Evolutionary conservation across 1,140 invertebrate genomes (phyloP), one percentile per base, ranked within the genome.

Genomic region (Neocloeon triangulifer): DNA sequence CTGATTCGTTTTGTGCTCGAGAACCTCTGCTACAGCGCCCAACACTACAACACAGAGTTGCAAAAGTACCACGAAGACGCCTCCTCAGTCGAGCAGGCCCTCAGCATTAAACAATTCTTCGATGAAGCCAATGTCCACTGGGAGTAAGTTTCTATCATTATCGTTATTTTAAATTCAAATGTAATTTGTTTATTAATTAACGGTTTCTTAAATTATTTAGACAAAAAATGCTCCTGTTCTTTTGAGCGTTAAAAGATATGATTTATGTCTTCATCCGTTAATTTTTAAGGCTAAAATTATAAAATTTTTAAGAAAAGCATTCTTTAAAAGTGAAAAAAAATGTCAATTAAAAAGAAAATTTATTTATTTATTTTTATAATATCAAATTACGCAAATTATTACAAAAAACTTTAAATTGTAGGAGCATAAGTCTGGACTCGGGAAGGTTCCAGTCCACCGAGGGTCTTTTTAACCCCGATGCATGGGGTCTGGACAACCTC

Each of bases 401-500:
- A n/a, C n/a, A n/a, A n/a, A n/a, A n/a, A n/a, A n/a, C n/a, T n/a
- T n/a, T n/a, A n/a, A n/a, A n/a, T n/a, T n/a, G n/a, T n/a, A 49
- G 46, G 19, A 38, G 37, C 25, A 40, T 52, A 9, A 36, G 40
- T 14, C 32, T 58, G 39, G 59, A 63, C 42, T 38, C 42, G 19
- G 54, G 49, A 12, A 37, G 62, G 20, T 62, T 62, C 41, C 47
- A 50, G 28, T 53, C 55, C 18, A 25, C 63, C 4, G 68, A 72
- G 43, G 68, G 68, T 12, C 50, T 72, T 19, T 69, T 72, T 45
- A 58, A 66, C 38, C 65, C 64, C 5, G 60, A 66, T 36, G 40
- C 58, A 18, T 71, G 65, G 61, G 66, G 64, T 19, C 50, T 64
- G 34, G 68, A 72, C 44, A 56, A 59, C 36, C 58, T 59, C 26